phyloP scores from a whole-genome alignment of 2,888 invertebrate genomes.

The Nebria salina region DNA sequence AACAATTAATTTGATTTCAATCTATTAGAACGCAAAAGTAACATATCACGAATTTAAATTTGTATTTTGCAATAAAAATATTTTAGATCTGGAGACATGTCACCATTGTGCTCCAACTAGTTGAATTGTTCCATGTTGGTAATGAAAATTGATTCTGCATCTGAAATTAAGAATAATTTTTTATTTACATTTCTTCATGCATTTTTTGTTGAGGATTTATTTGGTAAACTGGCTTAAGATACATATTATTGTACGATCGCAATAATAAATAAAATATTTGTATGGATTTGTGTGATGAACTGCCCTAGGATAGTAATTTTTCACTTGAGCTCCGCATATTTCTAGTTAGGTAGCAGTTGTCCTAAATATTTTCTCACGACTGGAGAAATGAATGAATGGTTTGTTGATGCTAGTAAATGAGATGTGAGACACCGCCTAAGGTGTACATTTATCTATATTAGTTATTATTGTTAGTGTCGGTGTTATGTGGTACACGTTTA shows the following conservation, averaged over 20 bases:
- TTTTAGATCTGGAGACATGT: background rate
- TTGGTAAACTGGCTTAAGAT: background rate
- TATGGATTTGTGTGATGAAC: no score
- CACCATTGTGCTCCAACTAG: background rate
- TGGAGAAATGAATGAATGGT: no score
- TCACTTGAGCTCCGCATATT: no score
- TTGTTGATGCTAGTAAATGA: no score
- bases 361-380: background rate
- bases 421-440: background rate
- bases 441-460: constrained; percentile 26
- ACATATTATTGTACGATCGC: background rate
- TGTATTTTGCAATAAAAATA: background rate
- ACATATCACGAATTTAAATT: background rate
- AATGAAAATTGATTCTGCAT: background rate
- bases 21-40: background rate
- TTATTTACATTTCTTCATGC: background rate
- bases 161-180: background rate
- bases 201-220: background rate
- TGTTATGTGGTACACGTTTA: constrained; percentile 32
- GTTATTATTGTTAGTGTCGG: constrained; percentile 19
- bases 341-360: background rate
- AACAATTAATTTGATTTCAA: background rate
- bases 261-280: background rate
- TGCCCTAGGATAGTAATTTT: no score
- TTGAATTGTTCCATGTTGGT: background rate